Evolutionary conservation across 2,888 invertebrate genomes (phyloP).

Genomic region (Chrysolina haemoptera): DNA sequence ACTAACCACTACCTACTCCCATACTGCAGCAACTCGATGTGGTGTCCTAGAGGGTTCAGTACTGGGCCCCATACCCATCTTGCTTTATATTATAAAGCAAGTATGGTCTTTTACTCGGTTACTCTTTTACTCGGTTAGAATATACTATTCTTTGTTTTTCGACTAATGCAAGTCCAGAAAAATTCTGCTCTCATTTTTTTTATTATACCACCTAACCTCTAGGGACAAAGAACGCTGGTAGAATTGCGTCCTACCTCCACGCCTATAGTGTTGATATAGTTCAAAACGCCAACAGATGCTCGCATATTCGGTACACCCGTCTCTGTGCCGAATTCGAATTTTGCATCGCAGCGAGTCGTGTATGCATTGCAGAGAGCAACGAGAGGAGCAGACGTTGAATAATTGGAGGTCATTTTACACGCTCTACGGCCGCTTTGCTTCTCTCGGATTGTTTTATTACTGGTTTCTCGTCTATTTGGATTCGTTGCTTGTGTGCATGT

Average conservation of each 20-base stretch:
- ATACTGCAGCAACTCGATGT: no score
- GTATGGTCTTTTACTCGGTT: no score
- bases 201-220: no score
- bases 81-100: no score
- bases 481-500: conserved; percentile 6
- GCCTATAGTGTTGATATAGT: background rate
- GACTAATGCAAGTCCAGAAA: no score
- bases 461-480: conserved; percentile 15
- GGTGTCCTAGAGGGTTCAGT: no score
- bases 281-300: conserved; percentile 33
- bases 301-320: conserved; percentile 28
- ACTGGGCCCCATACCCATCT: no score
- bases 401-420: conserved; percentile 25
- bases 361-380: background rate
- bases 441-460: conserved; percentile 14
- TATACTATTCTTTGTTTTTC: no score
- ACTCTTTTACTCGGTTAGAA: no score
- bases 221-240: background rate
- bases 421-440: conserved; percentile 6
- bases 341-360: conserved; percentile 7
- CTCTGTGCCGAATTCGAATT: conserved; percentile 28
- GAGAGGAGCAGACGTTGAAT: conserved; percentile 24
- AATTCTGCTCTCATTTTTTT: no score
- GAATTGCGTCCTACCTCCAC: background rate
- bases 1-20: no score